Conservation (phyloP, 2,113 vertebrate species). For the human region GRCh38 chr4:89222501-89223000, state of each 20-base stretch:
- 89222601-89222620: constrained; percentile 44
- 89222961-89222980: not conserved
- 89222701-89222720: not conserved
- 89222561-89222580: constrained; percentile 31
- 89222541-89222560: constrained; percentile 34
- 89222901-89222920: not conserved
- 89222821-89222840: not conserved
- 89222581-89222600: not conserved
- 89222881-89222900: not conserved
- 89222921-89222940: not conserved
- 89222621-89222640: not conserved
- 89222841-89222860: not conserved
- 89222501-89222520: constrained; percentile 50
- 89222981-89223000: not conserved
- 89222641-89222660: not conserved
- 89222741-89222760: not conserved
- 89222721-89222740: not conserved
- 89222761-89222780: not conserved
- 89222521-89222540: constrained; percentile 43
- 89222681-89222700: not conserved
- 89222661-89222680: not conserved
- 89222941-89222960: not conserved
- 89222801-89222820: not conserved
- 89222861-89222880: not conserved
- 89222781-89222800: not conserved